Evolutionary conservation across 2,113 vertebrate species (phyloP).

Genomic region (Steatornis caripensis): DNA sequence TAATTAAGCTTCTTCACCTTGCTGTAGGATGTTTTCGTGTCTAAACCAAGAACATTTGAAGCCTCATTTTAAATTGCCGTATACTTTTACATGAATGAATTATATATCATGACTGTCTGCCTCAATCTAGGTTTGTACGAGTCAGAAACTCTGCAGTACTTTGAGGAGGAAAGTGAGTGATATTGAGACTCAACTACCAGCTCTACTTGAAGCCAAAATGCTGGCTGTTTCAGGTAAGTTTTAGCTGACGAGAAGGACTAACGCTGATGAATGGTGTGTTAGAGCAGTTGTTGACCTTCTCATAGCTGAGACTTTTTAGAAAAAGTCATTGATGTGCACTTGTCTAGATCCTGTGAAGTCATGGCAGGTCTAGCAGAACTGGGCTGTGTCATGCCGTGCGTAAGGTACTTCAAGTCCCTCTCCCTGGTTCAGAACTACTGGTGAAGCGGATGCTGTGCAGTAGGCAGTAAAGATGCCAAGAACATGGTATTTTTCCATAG

Average conservation of each 20-base stretch:
- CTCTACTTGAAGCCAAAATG: slow-evolving; percentile 86
- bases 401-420: neutral
- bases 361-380: accelerated
- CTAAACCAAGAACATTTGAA: slow-evolving; percentile 42
- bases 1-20: slow-evolving; percentile 34
- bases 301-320: neutral
- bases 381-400: neutral
- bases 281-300: neutral
- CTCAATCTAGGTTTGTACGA: slow-evolving; percentile 80
- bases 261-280: neutral
- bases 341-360: neutral
- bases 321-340: neutral
- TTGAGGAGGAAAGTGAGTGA: slow-evolving; percentile 83
- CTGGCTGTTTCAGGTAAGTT: slow-evolving; percentile 82
- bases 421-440: neutral
- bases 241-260: neutral
- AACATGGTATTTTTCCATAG: neutral
- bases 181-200: slow-evolving; percentile 83
- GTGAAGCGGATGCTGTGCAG: neutral
- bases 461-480: neutral
- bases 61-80: slow-evolving; percentile 22
- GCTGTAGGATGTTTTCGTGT: slow-evolving; percentile 28
- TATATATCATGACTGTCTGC: slow-evolving; percentile 15
- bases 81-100: slow-evolving; percentile 33
- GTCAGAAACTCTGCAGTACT: slow-evolving; percentile 82